phyloP scores from a whole-genome alignment of 2,888 invertebrate species.

The Nymphalis polychloros region DNA sequence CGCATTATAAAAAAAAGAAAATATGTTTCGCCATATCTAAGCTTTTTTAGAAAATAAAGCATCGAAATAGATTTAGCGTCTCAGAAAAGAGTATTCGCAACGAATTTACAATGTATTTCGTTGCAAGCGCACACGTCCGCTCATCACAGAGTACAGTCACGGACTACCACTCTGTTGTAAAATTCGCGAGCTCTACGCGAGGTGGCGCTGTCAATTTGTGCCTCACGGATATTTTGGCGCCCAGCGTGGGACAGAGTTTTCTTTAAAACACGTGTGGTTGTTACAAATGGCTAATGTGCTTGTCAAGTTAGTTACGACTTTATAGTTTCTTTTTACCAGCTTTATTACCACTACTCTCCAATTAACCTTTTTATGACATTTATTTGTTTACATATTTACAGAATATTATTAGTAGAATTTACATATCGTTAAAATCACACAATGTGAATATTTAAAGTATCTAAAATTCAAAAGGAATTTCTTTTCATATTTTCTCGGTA shows the following conservation, averaged over 20 bases:
- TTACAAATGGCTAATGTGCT: neutral
- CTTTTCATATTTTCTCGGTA: slow-evolving; percentile 20
- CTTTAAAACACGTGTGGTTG: slow-evolving; percentile 35
- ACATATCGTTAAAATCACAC: neutral
- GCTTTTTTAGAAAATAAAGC: neutral
- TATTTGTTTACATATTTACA: neutral
- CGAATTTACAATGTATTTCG: slow-evolving; percentile 52
- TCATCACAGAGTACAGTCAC: slow-evolving; percentile 66
- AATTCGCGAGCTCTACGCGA: slow-evolving; percentile 55
- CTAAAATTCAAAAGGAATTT: slow-evolving; percentile 7
- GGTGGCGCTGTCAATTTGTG: slow-evolving; percentile 73
- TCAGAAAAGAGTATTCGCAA: slow-evolving; percentile 27
- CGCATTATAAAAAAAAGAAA: neutral
- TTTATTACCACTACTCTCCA: too few relatives aligned
- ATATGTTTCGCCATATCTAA: slow-evolving; percentile 2
- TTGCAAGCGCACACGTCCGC: slow-evolving; percentile 53
- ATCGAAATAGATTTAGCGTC: slow-evolving; percentile 25
- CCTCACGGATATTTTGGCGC: slow-evolving; percentile 58
- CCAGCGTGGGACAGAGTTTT: slow-evolving; percentile 48
- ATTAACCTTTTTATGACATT: too few relatives aligned
- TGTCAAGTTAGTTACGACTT: neutral
- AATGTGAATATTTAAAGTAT: slow-evolving; percentile 13
- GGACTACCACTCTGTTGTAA: slow-evolving; percentile 58
- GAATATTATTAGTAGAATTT: neutral
- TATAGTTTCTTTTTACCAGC: neutral